Evolutionary conservation across 2,113 vertebrate species (phyloP), one percentile per base, ranked within the genome.

Genomic region (Cyprinus carpio): DNA sequence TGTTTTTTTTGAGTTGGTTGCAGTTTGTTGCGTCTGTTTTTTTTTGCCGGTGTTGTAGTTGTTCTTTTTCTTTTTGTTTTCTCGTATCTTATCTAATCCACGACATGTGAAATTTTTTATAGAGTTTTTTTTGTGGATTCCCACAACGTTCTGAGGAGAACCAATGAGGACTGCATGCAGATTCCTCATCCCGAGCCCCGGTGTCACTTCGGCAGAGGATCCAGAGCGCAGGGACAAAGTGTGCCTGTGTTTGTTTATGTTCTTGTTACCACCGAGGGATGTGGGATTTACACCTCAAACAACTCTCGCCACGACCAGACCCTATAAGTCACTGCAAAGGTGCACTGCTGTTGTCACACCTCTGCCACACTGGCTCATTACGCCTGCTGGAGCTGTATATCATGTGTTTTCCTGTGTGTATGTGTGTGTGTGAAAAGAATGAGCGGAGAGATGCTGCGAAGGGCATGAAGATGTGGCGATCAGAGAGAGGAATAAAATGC

Each of bases 171-270:
- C 87, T 40, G 89, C 89, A 86, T 87, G 83, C 88, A 90, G 90
- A 92, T 91, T 92, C 92, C 88, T 90, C 91, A 89, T 76, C 86
- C 92, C 92, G 91, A 93, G 91, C 92, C 93, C 92, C 87, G 25
- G 76, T 9, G 0, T 18, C 90, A 91, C 88, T 92, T 89, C 56
- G 91, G 91, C 90, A 31, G 72, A 74, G 88, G 88, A 90, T 82
- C 76, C 75, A 90, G 88, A 93, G 91, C 78, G 91, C 89, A 78
- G 13, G 13, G 46, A 88, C 85, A 86, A 72, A 90, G 58, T 54
- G 89, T 75, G 43, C 25, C 58, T 71, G 18, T 85, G 76, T 72
- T 40, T 56, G 84, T 75, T 75, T 87, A 90, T 91, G 89, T 91
- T 90, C 93, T 84, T 82, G 85, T 88, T 83, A 82, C 89, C 86